Conservation (phyloP, 2,888 invertebrate genomes). For the Galerucella nymphaeae region DNA sequence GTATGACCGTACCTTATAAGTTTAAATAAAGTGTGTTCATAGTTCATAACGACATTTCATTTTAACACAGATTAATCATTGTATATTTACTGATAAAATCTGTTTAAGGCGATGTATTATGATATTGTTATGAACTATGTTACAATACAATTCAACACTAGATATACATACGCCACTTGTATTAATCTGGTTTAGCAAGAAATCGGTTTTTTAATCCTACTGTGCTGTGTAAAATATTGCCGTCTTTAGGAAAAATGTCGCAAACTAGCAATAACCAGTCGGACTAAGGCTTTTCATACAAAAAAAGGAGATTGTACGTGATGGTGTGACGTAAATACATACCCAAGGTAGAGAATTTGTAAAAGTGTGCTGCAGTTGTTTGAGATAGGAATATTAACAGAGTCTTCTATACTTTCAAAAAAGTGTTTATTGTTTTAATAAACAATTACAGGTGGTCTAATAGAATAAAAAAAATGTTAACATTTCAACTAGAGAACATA, state of each 20-base stretch:
- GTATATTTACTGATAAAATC: background rate
- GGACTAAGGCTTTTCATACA: background rate
- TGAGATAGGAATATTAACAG: background rate
- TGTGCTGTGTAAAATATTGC: background rate
- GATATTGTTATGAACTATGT: background rate
- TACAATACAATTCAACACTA: background rate
- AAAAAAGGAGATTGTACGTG: background rate
- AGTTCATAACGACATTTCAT: constrained; percentile 2
- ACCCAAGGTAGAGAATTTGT: background rate
- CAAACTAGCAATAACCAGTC: background rate
- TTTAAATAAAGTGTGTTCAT: background rate
- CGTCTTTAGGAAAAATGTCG: background rate
- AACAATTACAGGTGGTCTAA: background rate
- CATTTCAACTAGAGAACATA: too few relatives aligned
- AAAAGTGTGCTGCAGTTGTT: constrained; percentile 6
- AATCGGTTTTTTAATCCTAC: too few relatives aligned
- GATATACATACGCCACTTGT: background rate
- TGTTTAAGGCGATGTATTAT: background rate
- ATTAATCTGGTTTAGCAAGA: too few relatives aligned
- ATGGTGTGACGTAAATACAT: background rate
- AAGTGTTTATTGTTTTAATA: background rate
- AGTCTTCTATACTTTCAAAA: background rate
- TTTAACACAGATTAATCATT: constrained; percentile 1
- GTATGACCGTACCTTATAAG: background rate
- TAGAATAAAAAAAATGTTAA: background rate